These are phyloP conservation scores for Drusus annulatus DNA, from an alignment of 1,140 invertebrate genomes.

Conservation along the genomic window DNA sequence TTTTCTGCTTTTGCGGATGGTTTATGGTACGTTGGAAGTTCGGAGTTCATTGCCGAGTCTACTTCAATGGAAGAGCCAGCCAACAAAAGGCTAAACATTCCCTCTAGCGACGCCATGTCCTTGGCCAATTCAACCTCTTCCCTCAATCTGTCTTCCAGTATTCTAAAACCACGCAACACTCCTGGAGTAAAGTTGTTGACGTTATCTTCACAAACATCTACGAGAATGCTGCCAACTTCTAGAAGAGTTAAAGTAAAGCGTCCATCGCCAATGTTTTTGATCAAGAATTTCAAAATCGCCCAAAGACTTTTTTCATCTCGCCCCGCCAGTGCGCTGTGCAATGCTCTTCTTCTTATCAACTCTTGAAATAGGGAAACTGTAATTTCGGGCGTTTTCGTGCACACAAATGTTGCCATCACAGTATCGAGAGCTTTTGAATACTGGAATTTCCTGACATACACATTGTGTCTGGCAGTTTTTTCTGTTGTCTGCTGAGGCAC, in stretches of 20 bases:
- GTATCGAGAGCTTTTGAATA: constrained; percentile 86
- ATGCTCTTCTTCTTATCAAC: constrained; percentile 82
- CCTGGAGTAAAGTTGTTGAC: constrained; percentile 73
- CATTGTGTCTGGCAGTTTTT: constrained; percentile 77
- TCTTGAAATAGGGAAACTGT: constrained; percentile 89
- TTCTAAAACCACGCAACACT: constrained; percentile 74
- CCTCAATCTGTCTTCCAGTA: constrained; percentile 75
- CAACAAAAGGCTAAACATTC: constrained; percentile 79
- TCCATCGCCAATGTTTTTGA: constrained; percentile 80
- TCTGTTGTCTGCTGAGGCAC: constrained; percentile 68
- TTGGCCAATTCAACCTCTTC: constrained; percentile 79
- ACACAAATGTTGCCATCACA: constrained; percentile 76
- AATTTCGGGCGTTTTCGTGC: constrained; percentile 80
- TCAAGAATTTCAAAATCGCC: constrained; percentile 83
- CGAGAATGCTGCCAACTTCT: constrained; percentile 80
- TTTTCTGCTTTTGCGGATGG: constrained; percentile 75
- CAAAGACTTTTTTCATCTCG: constrained; percentile 78
- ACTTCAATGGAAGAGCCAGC: constrained; percentile 69
- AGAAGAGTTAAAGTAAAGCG: constrained; percentile 82
- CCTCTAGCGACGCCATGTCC: constrained; percentile 76
- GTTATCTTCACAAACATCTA: constrained; percentile 81
- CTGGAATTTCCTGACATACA: constrained; percentile 84
- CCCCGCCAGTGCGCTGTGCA: constrained; percentile 79
- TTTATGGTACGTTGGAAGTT: constrained; percentile 62
- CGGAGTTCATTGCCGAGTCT: constrained; percentile 60